Conservation (phyloP, 2,888 invertebrate species). For the Trisateles emortualis region DNA sequence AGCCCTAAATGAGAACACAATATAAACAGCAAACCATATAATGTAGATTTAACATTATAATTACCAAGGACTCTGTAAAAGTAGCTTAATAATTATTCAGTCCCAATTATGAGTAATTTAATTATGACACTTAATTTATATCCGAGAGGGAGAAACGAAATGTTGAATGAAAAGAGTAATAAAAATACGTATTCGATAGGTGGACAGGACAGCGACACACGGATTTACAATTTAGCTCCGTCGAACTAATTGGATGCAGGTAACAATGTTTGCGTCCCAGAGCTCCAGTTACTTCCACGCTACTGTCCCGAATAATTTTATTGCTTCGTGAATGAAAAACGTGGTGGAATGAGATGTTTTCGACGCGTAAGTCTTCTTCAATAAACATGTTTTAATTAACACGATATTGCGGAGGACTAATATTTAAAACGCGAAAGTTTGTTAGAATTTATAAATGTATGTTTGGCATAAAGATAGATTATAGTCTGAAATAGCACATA, state of each 20-base stretch:
- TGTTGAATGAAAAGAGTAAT: neutral
- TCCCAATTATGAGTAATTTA: neutral
- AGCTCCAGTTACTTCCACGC: constrained; percentile 40
- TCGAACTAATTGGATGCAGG: constrained; percentile 71
- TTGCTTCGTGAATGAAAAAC: constrained; percentile 55
- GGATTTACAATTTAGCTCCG: constrained; percentile 67
- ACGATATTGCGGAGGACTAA: constrained; percentile 8
- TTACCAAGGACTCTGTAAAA: no score
- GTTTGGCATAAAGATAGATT: no score
- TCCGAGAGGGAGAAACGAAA: neutral
- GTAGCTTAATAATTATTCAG: neutral
- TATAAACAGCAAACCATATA: no score
- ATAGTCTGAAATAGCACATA: no score
- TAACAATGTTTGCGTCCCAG: constrained; percentile 65
- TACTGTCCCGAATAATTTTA: constrained; percentile 53
- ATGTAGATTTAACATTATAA: no score
- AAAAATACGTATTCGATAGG: neutral
- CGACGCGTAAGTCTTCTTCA: neutral
- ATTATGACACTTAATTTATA: neutral
- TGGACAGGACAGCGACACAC: constrained; percentile 32
- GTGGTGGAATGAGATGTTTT: neutral
- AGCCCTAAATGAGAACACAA: no score
- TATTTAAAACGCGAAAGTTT: no score
- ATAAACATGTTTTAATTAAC: constrained; percentile 10
- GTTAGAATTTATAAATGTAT: no score